A percentile compares a stretch with the other conserved stretches of the same genome.
phyloP scores from a whole-genome alignment of 2,888 invertebrate genomes.

The Ochlodes sylvanus region DNA sequence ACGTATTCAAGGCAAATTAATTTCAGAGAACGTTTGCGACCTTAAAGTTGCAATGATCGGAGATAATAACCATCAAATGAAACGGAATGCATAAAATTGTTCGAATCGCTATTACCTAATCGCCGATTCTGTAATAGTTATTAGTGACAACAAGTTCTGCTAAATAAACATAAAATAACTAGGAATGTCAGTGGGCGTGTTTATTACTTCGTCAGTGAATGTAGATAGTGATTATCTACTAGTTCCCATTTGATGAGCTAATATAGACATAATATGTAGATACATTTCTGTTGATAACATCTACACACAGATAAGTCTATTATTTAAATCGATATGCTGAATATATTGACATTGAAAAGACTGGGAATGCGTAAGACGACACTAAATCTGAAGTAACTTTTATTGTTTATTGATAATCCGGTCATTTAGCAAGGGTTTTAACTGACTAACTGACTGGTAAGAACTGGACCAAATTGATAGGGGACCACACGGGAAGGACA shows the following conservation, averaged over 20 bases:
- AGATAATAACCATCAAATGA: constrained; percentile 25
- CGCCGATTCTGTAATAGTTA: constrained; percentile 4
- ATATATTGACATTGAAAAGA: not conserved
- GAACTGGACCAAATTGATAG: too few relatives aligned
- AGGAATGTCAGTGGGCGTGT: constrained; percentile 10
- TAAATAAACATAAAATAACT: constrained; percentile 13
- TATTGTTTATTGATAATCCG: too few relatives aligned
- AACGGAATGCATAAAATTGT: constrained; percentile 24
- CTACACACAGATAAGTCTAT: not conserved
- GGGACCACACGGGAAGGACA: too few relatives aligned
- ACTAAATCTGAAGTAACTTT: not conserved
- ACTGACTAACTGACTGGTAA: too few relatives aligned
- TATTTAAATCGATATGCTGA: not conserved
- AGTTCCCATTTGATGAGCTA: constrained; percentile 19
- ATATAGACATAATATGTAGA: constrained; percentile 21
- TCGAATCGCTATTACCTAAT: constrained; percentile 19
- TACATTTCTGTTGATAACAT: constrained; percentile 10
- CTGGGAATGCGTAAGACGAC: not conserved
- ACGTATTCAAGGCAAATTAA: constrained; percentile 31
- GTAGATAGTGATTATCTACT: constrained; percentile 11
- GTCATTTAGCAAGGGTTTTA: too few relatives aligned
- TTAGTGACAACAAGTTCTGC: constrained; percentile 10
- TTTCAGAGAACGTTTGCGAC: constrained; percentile 32
- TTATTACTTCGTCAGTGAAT: constrained; percentile 15
- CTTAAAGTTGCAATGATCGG: constrained; percentile 20